phyloP scores from a whole-genome alignment of 2,113 vertebrate genomes.

The Ahaetulla prasina region DNA sequence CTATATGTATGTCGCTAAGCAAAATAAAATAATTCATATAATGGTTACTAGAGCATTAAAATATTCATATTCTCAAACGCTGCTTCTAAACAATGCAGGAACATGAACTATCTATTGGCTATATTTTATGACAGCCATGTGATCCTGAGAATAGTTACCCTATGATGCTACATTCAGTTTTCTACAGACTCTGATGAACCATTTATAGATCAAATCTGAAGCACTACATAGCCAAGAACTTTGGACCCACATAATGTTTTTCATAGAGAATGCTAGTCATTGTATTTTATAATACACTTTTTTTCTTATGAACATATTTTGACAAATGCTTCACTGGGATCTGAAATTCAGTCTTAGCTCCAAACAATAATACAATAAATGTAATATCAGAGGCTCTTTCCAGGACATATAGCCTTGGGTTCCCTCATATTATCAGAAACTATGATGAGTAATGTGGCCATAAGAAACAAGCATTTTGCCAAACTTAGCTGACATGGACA shows the following conservation, averaged over 20 bases:
- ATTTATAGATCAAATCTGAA: slow-evolving; percentile 30
- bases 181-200: background rate
- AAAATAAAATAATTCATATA: background rate
- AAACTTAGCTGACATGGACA: background rate
- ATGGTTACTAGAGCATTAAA: background rate
- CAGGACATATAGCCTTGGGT: background rate
- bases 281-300: background rate
- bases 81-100: background rate
- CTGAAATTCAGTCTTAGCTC: background rate
- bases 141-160: background rate
- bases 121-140: background rate
- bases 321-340: background rate
- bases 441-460: background rate
- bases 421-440: background rate
- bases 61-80: background rate
- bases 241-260: slow-evolving; percentile 39
- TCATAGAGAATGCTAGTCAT: slow-evolving; percentile 45
- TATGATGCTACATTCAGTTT: background rate
- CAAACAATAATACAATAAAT: background rate
- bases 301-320: background rate
- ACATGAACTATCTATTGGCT: background rate
- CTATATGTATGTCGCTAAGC: background rate
- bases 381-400: background rate
- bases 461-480: background rate
- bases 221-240: slow-evolving; percentile 46